Evolutionary conservation across 2,797 vertebrate genomes (phyloP), one percentile per base, ranked within the genome.

Genomic region (Danio aesculapii): DNA sequence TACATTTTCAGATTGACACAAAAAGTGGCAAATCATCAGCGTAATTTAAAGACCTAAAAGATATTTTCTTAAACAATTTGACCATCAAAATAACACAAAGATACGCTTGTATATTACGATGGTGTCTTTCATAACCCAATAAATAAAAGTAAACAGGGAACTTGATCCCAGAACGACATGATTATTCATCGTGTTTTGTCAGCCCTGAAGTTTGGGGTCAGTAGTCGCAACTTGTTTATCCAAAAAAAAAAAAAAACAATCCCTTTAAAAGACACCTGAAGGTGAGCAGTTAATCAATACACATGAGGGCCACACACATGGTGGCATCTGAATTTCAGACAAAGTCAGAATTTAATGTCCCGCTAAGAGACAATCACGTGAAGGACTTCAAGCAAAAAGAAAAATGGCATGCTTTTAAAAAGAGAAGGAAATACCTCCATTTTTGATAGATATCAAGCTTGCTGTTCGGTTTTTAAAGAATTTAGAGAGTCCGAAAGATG

Each of bases 281-380:
- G 21, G 12, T 57, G 71, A 59, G 50, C 44, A 44, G 16, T 53
- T 57, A 16, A 49, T 59, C 14, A 63, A 50, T 63, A 80, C 64
- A 67, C 75, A 74, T 16, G n/a, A 66, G 47, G 21, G 13, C 44
- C 64, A 52, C 81, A 79, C 64, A 69, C 70, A 62, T 70, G 14
- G n/a, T 43, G 73, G 62, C 52, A 71, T 85, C 81, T 85, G 77
- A 85, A 81, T 81, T 84, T 81, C 74, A 84, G 74, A 78, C 77
- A 80, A 53, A 53, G 43, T 58, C 52, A 39, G 19, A 13, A 62
- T 72, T 77, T 49, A 53, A 75, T 46, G 43, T 69, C 80, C 58
- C 75, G 64, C 63, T 52, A 47, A 63, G 75, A 82, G 52, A 80
- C 80, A 39, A 57, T 58, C 73, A 64, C 13, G 52, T 50, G 77